Percentiles rank a stretch among this genome's conserved stretches.
These are phyloP conservation scores for Chamaea fasciata DNA, from an alignment of 2,113 vertebrate species.

Conservation along the genomic window DNA sequence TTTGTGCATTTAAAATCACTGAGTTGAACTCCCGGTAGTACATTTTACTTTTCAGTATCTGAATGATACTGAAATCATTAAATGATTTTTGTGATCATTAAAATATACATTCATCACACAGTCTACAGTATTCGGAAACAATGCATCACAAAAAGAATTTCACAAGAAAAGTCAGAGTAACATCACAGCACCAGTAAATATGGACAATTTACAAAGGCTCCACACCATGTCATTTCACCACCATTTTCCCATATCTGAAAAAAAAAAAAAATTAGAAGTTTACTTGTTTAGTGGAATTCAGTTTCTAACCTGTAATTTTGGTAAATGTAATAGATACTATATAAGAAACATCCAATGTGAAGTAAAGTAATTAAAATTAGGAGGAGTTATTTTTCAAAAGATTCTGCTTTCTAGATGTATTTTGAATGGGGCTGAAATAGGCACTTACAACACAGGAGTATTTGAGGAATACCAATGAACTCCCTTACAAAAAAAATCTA, in stretches of 20 bases:
- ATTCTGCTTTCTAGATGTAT: neutral
- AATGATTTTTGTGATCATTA: neutral
- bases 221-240: fast-evolving
- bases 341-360: neutral
- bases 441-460: fast-evolving
- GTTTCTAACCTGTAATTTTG: neutral
- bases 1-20: neutral
- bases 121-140: neutral
- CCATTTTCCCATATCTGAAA: neutral
- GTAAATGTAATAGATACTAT: neutral
- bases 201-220: neutral
- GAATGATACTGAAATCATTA: neutral
- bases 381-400: neutral
- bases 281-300: neutral
- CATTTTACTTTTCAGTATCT: neutral
- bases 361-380: neutral
- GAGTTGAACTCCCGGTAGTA: neutral
- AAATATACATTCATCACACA: neutral
- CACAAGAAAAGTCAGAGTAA: neutral
- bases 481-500: neutral
- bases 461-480: neutral
- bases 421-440: neutral
- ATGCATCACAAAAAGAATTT: neutral
- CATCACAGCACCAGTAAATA: neutral
- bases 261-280: neutral